Conservation (phyloP, 2,888 invertebrate genomes). For the Gastrophysa polygoni region DNA sequence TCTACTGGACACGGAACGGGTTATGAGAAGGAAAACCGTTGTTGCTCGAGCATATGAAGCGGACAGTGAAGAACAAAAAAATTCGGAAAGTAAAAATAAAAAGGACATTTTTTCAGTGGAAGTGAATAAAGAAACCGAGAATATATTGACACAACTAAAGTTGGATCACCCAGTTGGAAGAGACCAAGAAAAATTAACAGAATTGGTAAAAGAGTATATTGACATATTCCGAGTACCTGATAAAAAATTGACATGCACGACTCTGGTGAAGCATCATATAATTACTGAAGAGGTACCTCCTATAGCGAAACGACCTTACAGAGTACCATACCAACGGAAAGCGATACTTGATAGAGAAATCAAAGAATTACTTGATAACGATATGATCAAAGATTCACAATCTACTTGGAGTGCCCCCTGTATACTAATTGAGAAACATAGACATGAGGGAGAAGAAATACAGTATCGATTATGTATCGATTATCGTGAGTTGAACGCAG, state of each 20-base stretch:
- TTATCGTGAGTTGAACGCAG: neutral
- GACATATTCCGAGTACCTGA: conserved; percentile 5
- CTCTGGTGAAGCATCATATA: conserved; percentile 12
- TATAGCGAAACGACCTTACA: conserved; percentile 5
- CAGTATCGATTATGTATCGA: neutral
- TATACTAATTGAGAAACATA: neutral
- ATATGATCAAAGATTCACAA: neutral
- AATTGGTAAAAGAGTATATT: conserved; percentile 5
- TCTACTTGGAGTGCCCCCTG: neutral
- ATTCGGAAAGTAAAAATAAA: neutral
- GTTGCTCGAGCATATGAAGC: neutral
- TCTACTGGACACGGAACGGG: neutral
- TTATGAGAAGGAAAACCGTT: neutral
- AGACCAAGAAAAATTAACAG: neutral
- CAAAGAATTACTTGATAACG: neutral
- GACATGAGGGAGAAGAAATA: neutral
- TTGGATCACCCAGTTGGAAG: neutral
- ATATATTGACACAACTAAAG: neutral
- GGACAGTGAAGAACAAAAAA: neutral
- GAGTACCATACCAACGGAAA: conserved; percentile 1
- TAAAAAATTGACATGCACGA: conserved; percentile 8
- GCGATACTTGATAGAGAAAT: neutral
- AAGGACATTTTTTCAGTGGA: too few relatives aligned
- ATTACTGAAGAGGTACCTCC: conserved; percentile 13
- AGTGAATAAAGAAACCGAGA: neutral